Percentiles rank a stretch among this genome's conserved stretches.
phyloP scores from a whole-genome alignment of 2,113 vertebrate genomes.

The Indicator maculatus region DNA sequence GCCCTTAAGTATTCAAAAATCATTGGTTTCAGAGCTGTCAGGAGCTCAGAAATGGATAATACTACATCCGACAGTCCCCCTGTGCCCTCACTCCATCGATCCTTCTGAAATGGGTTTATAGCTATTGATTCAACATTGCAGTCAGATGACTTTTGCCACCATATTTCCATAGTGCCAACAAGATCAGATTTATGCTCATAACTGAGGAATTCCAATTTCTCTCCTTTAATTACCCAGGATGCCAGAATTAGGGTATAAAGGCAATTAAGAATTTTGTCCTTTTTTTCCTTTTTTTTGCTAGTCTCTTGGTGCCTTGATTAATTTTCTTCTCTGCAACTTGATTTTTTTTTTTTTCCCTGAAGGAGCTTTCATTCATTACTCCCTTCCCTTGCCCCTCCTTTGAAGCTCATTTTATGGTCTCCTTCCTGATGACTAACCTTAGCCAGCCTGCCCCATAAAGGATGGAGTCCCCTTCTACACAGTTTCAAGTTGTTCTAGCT shows the following conservation, averaged over 20 bases:
- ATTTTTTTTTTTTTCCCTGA: neutral
- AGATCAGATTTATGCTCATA: neutral
- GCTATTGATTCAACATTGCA: conserved; percentile 15
- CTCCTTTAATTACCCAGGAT: neutral
- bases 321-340: neutral
- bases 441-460: neutral
- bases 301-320: neutral
- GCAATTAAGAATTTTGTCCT: neutral
- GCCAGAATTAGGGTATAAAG: neutral
- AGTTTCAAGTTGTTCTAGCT: neutral
- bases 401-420: neutral
- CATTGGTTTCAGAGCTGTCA: neutral
- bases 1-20: neutral
- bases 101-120: neutral
- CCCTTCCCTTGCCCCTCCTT: neutral
- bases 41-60: neutral
- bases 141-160: neutral
- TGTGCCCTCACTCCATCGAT: neutral
- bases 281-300: neutral
- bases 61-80: neutral
- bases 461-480: neutral
- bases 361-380: neutral
- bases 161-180: neutral
- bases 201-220: neutral
- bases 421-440: neutral